These are phyloP conservation scores for Punctoribates punctum DNA, from an alignment of 2,888 invertebrate genomes.

Conservation along the genomic window DNA sequence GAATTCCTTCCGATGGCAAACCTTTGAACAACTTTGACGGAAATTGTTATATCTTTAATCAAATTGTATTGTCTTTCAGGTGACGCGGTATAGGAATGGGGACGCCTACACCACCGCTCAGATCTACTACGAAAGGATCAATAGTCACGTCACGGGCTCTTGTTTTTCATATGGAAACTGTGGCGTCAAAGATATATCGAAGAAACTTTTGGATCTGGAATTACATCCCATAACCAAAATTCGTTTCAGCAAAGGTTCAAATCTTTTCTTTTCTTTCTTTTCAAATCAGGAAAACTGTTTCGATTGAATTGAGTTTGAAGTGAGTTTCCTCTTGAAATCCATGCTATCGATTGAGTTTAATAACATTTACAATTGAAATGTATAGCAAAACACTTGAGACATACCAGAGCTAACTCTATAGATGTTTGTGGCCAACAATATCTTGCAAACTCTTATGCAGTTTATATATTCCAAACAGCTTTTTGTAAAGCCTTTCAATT, in stretches of 20 bases:
- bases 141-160: slow-evolving; percentile 71
- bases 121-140: slow-evolving; percentile 77
- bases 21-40: neutral
- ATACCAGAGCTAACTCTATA: neutral
- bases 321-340: neutral
- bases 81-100: slow-evolving; percentile 73
- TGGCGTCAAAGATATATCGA: slow-evolving; percentile 71
- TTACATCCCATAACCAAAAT: slow-evolving; percentile 71
- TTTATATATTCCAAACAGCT: neutral
- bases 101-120: slow-evolving; percentile 76
- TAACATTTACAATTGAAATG: slow-evolving; percentile 11
- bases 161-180: slow-evolving; percentile 73
- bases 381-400: neutral
- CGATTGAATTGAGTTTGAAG: neutral
- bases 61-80: slow-evolving; percentile 58
- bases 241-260: slow-evolving; percentile 65
- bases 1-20: neutral
- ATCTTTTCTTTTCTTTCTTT: neutral
- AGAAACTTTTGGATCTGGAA: slow-evolving; percentile 58
- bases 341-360: neutral
- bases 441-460: neutral
- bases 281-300: neutral
- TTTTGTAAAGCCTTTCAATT: neutral
- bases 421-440: neutral
- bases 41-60: neutral